Percentiles rank a stretch among this genome's conserved stretches.
Conservation (phyloP, 1,140 invertebrate genomes). For the Drosophila nikananu region DNA sequence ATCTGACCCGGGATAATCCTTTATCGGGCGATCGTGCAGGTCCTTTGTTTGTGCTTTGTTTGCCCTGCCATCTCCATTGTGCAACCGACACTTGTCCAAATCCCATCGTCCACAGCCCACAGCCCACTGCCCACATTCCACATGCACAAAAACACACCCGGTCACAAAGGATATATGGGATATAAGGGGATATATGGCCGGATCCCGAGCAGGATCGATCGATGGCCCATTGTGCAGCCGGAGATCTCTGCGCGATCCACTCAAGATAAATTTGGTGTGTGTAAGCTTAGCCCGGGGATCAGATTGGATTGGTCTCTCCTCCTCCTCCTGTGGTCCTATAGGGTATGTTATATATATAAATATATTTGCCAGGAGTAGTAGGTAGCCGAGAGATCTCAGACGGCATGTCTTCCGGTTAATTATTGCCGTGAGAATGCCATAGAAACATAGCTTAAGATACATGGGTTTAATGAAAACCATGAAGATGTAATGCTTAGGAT, state of each 20-base stretch:
- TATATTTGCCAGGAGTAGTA: neutral
- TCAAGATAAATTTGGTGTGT: constrained; percentile 77
- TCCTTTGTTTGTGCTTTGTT: constrained; percentile 59
- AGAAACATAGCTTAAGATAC: neutral
- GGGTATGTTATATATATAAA: neutral
- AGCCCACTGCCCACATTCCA: neutral
- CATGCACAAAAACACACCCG: constrained; percentile 72
- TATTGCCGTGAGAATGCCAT: neutral
- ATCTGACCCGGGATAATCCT: constrained; percentile 48
- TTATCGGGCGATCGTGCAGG: constrained; percentile 75
- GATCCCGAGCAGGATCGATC: constrained; percentile 47
- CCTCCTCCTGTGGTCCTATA: neutral
- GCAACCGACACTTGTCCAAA: constrained; percentile 70
- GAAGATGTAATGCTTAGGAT: too few relatives aligned
- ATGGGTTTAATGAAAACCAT: neutral
- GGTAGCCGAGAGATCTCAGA: constrained; percentile 21
- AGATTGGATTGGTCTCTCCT: constrained; percentile 20
- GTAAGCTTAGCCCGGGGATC: constrained; percentile 68
- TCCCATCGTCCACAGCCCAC: constrained; percentile 17
- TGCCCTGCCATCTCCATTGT: constrained; percentile 48
- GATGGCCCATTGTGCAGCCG: constrained; percentile 37
- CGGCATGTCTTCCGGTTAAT: constrained; percentile 68
- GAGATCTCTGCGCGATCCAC: constrained; percentile 60
- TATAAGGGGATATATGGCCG: constrained; percentile 17
- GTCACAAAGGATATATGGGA: constrained; percentile 45